Percentiles rank a stretch among this genome's conserved stretches.
These are phyloP conservation scores for Cheilosia grossa DNA, from an alignment of 2,888 invertebrate species.

Conservation along the genomic window DNA sequence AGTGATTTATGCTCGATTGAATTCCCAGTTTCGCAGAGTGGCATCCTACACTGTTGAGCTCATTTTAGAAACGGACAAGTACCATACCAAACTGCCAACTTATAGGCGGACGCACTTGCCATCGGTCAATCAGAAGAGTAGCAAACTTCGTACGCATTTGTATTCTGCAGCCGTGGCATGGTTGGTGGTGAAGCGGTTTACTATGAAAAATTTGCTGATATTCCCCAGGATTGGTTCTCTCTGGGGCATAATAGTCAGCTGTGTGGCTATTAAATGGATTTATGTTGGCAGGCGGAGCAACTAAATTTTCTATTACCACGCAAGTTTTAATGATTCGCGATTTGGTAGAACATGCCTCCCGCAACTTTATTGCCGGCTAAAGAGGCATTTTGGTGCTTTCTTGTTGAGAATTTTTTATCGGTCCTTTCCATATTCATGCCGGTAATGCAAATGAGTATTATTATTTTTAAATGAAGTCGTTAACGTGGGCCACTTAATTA, in stretches of 20 bases:
- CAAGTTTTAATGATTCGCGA: slow-evolving; percentile 46
- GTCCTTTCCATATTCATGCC: slow-evolving; percentile 15
- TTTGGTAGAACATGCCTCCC: slow-evolving; percentile 62
- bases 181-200: slow-evolving; percentile 4
- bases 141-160: slow-evolving; percentile 19
- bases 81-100: slow-evolving; percentile 1
- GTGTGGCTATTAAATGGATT: slow-evolving; percentile 33
- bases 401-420: slow-evolving; percentile 26
- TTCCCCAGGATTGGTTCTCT: slow-evolving; percentile 27
- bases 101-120: slow-evolving; percentile 26
- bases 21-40: slow-evolving; percentile 23
- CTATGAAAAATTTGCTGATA: slow-evolving; percentile 40
- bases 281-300: slow-evolving; percentile 47
- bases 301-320: slow-evolving; percentile 52
- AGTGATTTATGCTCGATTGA: slow-evolving; percentile 57
- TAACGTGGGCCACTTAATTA: slow-evolving; percentile 26
- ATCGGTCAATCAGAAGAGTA: slow-evolving; percentile 42
- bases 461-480: slow-evolving; percentile 49
- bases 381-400: slow-evolving; percentile 17
- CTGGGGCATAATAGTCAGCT: slow-evolving; percentile 2
- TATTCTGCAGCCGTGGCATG: slow-evolving; percentile 10
- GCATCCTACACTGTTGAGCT: slow-evolving; percentile 5
- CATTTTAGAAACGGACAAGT: slow-evolving; percentile 21
- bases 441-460: slow-evolving; percentile 17
- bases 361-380: slow-evolving; percentile 45